Percentiles rank a stretch among this genome's conserved stretches.
phyloP scores from a whole-genome alignment of 2,113 vertebrate species.

The Fukomys damarensis region DNA sequence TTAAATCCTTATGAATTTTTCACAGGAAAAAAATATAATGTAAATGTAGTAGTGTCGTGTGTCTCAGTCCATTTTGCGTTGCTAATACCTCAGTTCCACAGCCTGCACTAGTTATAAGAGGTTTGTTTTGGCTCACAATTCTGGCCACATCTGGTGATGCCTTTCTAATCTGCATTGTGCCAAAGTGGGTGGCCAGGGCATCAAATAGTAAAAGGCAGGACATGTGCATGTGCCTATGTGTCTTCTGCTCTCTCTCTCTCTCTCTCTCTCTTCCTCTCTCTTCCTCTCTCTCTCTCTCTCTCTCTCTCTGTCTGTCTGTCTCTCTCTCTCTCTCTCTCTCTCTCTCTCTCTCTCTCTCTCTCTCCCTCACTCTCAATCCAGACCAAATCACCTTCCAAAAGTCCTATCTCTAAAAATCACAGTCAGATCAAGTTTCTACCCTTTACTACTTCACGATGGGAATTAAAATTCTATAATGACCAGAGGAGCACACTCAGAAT shows the following conservation, averaged over 20 bases:
- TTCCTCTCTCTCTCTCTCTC: too few relatives aligned
- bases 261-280: too few relatives aligned
- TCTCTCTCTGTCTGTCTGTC: too few relatives aligned
- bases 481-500: neutral
- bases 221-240: neutral
- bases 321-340: too few relatives aligned
- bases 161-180: neutral
- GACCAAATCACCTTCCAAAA: neutral
- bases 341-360: too few relatives aligned
- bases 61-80: neutral
- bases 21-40: neutral
- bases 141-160: neutral
- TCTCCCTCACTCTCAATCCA: too few relatives aligned
- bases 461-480: neutral
- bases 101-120: neutral
- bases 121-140: neutral
- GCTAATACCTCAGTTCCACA: neutral
- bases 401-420: neutral
- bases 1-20: conserved; percentile 2
- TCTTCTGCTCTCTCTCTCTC: neutral
- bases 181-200: neutral
- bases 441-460: neutral
- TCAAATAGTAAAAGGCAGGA: neutral
- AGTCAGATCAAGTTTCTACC: neutral
- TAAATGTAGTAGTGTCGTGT: neutral